Conservation (phyloP, 2,797 vertebrate species). For the Dromococcyx pavoninus region DNA sequence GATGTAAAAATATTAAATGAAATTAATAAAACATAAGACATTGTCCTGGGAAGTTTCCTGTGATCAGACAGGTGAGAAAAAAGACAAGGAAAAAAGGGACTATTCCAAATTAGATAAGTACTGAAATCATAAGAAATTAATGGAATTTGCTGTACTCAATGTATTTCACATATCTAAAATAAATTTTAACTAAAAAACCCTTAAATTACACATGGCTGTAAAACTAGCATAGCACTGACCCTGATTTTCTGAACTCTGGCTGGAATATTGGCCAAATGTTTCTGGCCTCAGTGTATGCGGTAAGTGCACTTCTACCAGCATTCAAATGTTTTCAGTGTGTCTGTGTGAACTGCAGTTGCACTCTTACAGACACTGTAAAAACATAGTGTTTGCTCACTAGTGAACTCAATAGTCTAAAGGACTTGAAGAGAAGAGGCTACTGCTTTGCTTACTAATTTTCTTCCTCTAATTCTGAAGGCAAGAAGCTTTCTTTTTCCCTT, state of each 20-base stretch:
- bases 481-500: not conserved
- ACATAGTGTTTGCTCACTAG: not conserved
- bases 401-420: not conserved
- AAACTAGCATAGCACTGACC: not conserved
- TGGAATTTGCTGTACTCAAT: not conserved
- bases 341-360: not conserved
- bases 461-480: not conserved
- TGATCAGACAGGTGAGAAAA: not conserved
- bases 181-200: not conserved
- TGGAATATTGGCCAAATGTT: not conserved
- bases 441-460: not conserved
- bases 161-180: not conserved
- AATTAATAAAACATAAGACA: not conserved
- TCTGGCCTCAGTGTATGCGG: not conserved
- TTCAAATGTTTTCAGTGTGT: not conserved
- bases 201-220: not conserved
- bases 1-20: not conserved
- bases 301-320: not conserved
- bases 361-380: not conserved
- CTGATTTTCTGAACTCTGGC: not conserved
- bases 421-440: not conserved
- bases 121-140: not conserved
- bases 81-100: not conserved
- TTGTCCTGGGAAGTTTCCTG: not conserved
- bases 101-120: not conserved